phyloP scores from a whole-genome alignment of 2,888 invertebrate species.

The Phengaris arion region DNA sequence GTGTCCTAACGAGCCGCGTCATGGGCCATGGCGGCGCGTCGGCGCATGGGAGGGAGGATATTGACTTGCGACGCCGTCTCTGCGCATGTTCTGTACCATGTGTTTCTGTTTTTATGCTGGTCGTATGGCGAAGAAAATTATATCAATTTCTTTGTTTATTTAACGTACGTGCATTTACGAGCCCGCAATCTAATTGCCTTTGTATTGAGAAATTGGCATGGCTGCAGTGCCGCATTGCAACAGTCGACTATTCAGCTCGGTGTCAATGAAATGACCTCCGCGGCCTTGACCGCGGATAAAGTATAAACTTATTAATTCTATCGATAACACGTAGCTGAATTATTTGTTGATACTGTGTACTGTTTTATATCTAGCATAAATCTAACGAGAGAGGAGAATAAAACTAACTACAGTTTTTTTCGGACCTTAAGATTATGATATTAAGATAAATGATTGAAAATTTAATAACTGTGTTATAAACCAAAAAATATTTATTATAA shows the following conservation, averaged over 20 bases:
- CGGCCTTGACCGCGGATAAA: slow-evolving; percentile 57
- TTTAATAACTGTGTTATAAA: too few relatives aligned
- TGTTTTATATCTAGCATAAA: background rate
- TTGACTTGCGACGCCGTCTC: slow-evolving; percentile 72
- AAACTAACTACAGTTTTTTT: background rate
- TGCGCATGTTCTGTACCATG: slow-evolving; percentile 75
- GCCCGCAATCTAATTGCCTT: slow-evolving; percentile 36
- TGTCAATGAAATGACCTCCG: slow-evolving; percentile 37
- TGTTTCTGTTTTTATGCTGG: slow-evolving; percentile 71
- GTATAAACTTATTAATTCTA: slow-evolving; percentile 33
- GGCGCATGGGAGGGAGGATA: slow-evolving; percentile 71
- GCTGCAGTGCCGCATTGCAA: slow-evolving; percentile 40
- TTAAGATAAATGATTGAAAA: too few relatives aligned
- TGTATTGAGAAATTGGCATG: slow-evolving; percentile 33
- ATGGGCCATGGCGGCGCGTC: slow-evolving; percentile 76
- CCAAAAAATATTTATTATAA: too few relatives aligned
- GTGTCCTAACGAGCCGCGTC: slow-evolving; percentile 57
- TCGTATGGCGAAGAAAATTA: slow-evolving; percentile 47
- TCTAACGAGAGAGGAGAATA: background rate
- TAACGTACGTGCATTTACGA: slow-evolving; percentile 38
- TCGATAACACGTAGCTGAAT: slow-evolving; percentile 6
- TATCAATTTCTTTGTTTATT: slow-evolving; percentile 43
- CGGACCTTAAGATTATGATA: background rate
- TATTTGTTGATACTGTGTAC: background rate
- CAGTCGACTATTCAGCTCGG: slow-evolving; percentile 1